Base-by-base conservation (phyloP, 1,140 invertebrate genomes). In the Aphaenogaster floridana region DNA sequence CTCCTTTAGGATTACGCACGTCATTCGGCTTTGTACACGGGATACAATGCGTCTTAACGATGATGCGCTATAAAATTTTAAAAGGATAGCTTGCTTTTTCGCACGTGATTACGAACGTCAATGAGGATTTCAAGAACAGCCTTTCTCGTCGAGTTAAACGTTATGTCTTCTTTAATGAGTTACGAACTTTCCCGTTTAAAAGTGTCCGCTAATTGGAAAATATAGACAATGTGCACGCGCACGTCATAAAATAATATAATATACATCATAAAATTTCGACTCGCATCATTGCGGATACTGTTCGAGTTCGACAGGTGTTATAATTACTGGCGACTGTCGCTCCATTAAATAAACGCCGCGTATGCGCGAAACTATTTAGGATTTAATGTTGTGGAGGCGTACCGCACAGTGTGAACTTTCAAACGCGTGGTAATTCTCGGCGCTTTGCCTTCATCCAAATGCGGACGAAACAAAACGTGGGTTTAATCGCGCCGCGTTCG, bases 381-480 rank as follows among this genome's bases (percentile, higher is more conserved):
- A 83, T 74, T 83, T 83, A 83, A 48, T 50, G 57, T n/a, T 72
- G 13, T 52, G 42, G 28, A 48, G 69, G 68, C 50, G 13, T 36
- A 57, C 66, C 68, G 28, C 28, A 17, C n/a, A 42, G 52, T 42
- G 68, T 74, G 69, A 84, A 84, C 80, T 84, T 61, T 63, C 69
- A 48, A 84, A 61, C 54, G 42, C 54, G 42, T 8, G 28, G 28
- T 39, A 50, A 84, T 84, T 61, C 54, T 39, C 80, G 39, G 13
- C 36, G 66, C 66, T 61, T 61, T 48, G 54, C 21, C 42, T 15
- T 61, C 69, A 48, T 74, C 11, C 28, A n/a, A 39, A 61, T 17
- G n/a, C 48, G 61, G 2, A 17, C 21, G 64, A 71, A 71, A 81
- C 80, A 84, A 83, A 83, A 83, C 79, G 54, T 76, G 28, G 28